phyloP scores from a whole-genome alignment of 2,113 vertebrate species.

The Danio rerio region DNA sequence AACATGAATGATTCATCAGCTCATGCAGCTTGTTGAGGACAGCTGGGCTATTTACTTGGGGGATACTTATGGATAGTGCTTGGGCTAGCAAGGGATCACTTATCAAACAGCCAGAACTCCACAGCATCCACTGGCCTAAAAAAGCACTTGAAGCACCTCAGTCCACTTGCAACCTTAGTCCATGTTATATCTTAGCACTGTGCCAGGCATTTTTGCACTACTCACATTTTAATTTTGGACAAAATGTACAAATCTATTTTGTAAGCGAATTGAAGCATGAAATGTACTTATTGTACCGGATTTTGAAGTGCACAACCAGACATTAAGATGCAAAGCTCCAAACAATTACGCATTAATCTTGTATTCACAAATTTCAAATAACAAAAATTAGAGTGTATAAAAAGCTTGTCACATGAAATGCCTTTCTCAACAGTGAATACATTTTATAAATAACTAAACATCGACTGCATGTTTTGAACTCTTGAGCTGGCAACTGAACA shows the following conservation, averaged over 20 bases:
- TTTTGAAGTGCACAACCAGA: not conserved
- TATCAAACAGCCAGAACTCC: not conserved
- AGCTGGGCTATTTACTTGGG: not conserved
- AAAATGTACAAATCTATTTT: not conserved
- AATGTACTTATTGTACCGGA: not conserved
- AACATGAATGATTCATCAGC: not conserved
- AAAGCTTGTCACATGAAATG: not conserved
- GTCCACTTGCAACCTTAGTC: not conserved
- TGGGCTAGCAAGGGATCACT: not conserved
- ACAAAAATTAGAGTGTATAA: not conserved
- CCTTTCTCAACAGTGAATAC: constrained; percentile 34
- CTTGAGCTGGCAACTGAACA: too few relatives aligned
- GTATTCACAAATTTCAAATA: not conserved
- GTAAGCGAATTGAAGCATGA: not conserved
- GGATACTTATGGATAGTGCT: not conserved
- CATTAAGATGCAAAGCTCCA: not conserved
- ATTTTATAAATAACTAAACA: not conserved
- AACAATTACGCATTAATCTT: not conserved
- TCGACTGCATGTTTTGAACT: too few relatives aligned
- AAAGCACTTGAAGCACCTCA: not conserved
- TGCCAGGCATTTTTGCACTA: not conserved
- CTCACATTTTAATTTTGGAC: not conserved
- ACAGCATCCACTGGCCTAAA: not conserved
- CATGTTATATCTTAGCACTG: not conserved
- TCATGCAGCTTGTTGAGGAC: not conserved